A percentile compares a stretch with the other conserved stretches of the same genome.
Conservation (phyloP, 2,797 vertebrate genomes). For the Acipenser oxyrinchus region DNA sequence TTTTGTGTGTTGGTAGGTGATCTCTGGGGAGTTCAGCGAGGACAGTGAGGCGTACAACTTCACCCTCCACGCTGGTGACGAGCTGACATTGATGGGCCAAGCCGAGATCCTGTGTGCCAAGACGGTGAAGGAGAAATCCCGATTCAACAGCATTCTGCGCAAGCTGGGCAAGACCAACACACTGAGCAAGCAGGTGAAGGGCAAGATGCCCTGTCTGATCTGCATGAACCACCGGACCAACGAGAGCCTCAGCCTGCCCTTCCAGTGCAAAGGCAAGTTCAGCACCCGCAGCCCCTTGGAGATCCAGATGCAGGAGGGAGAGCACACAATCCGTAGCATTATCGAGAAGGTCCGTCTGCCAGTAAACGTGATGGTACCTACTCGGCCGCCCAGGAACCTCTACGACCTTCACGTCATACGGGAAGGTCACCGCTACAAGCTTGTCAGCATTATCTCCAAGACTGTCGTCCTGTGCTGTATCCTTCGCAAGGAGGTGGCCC, state of each 20-base stretch:
- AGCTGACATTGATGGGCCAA: slow-evolving; percentile 95
- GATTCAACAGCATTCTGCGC: slow-evolving; percentile 76
- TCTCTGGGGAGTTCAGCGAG: slow-evolving; percentile 95
- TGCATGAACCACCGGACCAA: slow-evolving; percentile 98
- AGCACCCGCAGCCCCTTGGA: slow-evolving; percentile 92
- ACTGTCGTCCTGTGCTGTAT: slow-evolving; percentile 93
- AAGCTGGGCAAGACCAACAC: slow-evolving; percentile 78
- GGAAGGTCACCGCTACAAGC: slow-evolving; percentile 94
- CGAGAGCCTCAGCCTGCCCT: slow-evolving; percentile 91
- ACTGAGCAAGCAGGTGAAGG: slow-evolving; percentile 49
- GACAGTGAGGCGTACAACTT: slow-evolving; percentile 97
- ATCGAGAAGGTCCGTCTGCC: slow-evolving; percentile 91
- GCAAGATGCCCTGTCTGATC: slow-evolving; percentile 93
- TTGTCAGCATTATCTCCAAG: slow-evolving; percentile 95
- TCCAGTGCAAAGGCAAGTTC: slow-evolving; percentile 90
- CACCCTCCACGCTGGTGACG: slow-evolving; percentile 89
- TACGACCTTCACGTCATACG: slow-evolving; percentile 88
- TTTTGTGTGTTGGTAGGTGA: slow-evolving; percentile 61
- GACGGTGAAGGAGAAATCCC: slow-evolving; percentile 78
- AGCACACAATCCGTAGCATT: slow-evolving; percentile 92
- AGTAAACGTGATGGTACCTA: slow-evolving; percentile 86
- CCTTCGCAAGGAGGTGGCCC: slow-evolving; percentile 75
- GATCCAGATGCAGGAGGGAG: slow-evolving; percentile 90
- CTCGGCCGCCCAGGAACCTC: slow-evolving; percentile 79
- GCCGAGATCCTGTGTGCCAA: slow-evolving; percentile 93